A percentile compares a stretch with the other conserved stretches of the same genome.
phyloP scores from a whole-genome alignment of 2,797 vertebrate genomes.

The Acanthiza pusilla region DNA sequence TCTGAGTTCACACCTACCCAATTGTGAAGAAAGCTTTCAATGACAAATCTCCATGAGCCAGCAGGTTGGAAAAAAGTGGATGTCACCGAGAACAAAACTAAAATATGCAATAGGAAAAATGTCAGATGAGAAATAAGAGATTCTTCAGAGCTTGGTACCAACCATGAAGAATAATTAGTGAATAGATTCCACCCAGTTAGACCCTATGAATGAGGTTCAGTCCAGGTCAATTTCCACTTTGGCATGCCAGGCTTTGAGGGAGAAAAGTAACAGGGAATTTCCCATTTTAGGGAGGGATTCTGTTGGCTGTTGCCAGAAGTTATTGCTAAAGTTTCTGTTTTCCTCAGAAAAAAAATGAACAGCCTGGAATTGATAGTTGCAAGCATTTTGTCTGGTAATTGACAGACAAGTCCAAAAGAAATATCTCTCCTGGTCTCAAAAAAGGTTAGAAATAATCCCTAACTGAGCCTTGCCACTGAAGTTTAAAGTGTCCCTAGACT shows the following conservation, averaged over 20 bases:
- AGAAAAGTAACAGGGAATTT: neutral
- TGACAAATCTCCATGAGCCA: neutral
- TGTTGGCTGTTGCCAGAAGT: neutral
- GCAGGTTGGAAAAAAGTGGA: neutral
- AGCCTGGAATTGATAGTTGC: neutral
- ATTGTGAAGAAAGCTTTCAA: neutral
- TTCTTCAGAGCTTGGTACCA: neutral
- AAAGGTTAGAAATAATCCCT: neutral
- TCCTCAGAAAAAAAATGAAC: neutral
- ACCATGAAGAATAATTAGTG: neutral
- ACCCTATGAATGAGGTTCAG: neutral
- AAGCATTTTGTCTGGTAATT: neutral
- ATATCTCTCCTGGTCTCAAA: neutral
- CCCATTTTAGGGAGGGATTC: neutral
- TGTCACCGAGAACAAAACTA: neutral
- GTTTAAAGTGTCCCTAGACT: neutral
- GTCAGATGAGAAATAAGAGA: neutral
- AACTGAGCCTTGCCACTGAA: neutral
- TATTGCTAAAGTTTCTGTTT: neutral
- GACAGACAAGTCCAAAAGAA: neutral
- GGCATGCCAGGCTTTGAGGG: neutral
- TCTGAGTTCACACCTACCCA: neutral
- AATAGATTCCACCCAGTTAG: neutral
- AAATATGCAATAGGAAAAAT: neutral
- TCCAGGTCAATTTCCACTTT: neutral